Evolutionary conservation across 2,888 invertebrate species (phyloP), one percentile per base, ranked within the genome.

Genomic region (Lepidocyrtoides sp.): DNA sequence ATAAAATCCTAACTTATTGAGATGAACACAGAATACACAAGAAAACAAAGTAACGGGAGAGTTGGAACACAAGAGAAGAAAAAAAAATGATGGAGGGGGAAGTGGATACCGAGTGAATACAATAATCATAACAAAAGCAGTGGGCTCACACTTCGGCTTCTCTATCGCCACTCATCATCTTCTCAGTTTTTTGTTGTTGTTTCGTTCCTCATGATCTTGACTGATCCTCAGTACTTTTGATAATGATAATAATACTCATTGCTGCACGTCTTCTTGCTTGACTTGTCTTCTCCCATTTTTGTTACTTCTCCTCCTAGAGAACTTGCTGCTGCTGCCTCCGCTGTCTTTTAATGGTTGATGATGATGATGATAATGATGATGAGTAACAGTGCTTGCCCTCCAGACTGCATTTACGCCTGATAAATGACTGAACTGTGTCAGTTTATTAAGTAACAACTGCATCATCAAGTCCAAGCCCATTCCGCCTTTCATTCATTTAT

Each of bases 161-260:
- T 26, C 60, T 66, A 75, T 86, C 72, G 12, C 75, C 86, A 75
- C 86, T 86, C 86, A 75, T 77, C 86, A 86, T 86, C 41, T 69
- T 85, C 48, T 57, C 57, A 0, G 36, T 26, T 72, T 57, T 72
- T 63, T 72, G n/a, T n/a, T n/a, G n/a, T 32, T 66, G 66, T 32
- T 32, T 12, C 7, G 32, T 32, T n/a, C n/a, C 14, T 60, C 23
- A 26, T 60, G 60, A 26, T 60, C 26, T 3, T 60, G 60, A 2
- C 2, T 60, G 60, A 60, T 26, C 7, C 10, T 60, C n/a, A n/a
- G n/a, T n/a, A n/a, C n/a, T n/a, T n/a, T n/a, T n/a, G n/a, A n/a
- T n/a, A n/a, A n/a, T n/a, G 1, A 1, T 60, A 8, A 60, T 72
- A 41, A 20, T 72, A 54, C 54, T 54, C 54, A 54, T 20, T 1